Evolutionary conservation across 2,888 invertebrate species (phyloP).

Genomic region (Orgyia antiqua): DNA sequence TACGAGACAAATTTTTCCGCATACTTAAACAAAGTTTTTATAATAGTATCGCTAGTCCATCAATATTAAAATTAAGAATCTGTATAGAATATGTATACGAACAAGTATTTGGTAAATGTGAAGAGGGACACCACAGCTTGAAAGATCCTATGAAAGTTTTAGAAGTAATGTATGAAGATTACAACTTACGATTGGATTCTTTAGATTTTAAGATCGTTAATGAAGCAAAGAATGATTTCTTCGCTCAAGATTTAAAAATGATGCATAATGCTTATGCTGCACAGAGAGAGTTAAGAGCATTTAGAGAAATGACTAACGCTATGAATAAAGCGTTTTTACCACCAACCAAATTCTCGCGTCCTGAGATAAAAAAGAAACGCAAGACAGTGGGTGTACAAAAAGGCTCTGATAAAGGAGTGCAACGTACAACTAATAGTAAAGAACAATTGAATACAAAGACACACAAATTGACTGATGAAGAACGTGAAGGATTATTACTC

Average conservation of each 20-base stretch:
- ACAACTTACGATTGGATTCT: constrained; percentile 58
- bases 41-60: constrained; percentile 59
- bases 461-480: constrained; percentile 51
- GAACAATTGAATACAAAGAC: constrained; percentile 34
- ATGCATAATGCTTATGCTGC: constrained; percentile 64
- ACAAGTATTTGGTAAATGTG: constrained; percentile 66
- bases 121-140: constrained; percentile 63
- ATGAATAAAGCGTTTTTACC: constrained; percentile 67
- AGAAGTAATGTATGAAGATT: constrained; percentile 68
- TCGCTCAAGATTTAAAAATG: constrained; percentile 62
- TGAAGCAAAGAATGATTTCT: constrained; percentile 60
- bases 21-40: constrained; percentile 62
- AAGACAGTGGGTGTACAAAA: neutral
- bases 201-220: constrained; percentile 65
- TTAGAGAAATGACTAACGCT: constrained; percentile 64
- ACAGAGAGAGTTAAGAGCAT: constrained; percentile 57
- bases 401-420: neutral
- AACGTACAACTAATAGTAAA: constrained; percentile 5
- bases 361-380: constrained; percentile 32
- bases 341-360: constrained; percentile 47
- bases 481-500: constrained; percentile 49
- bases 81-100: constrained; percentile 71
- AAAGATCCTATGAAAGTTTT: constrained; percentile 68
- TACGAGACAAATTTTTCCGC: constrained; percentile 62
- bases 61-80: constrained; percentile 59